phyloP scores from a whole-genome alignment of 2,888 invertebrate species.

The Ochlodes sylvanus region DNA sequence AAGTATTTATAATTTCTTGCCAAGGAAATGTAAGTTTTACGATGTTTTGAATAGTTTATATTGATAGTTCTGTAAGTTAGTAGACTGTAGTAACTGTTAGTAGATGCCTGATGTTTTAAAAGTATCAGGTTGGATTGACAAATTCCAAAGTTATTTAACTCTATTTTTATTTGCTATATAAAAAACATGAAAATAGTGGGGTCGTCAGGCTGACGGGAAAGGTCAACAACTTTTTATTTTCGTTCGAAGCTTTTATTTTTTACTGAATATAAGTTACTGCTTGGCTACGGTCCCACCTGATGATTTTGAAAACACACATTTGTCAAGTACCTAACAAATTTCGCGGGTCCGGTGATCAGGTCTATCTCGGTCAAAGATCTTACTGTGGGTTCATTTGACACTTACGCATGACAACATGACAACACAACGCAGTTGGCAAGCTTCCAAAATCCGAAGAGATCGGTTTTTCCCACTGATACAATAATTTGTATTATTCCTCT shows the following conservation, averaged over 20 bases:
- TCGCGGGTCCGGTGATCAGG: neutral
- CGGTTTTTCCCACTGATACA: constrained; percentile 46
- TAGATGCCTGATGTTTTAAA: too few relatives aligned
- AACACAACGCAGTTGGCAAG: constrained; percentile 64
- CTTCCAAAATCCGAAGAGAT: constrained; percentile 63
- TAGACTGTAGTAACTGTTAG: too few relatives aligned
- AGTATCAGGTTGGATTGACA: too few relatives aligned
- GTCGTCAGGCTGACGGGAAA: neutral
- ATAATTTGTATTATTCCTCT: constrained; percentile 18
- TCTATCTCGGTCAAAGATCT: constrained; percentile 6
- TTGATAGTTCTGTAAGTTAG: too few relatives aligned
- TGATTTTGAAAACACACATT: neutral
- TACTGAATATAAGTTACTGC: too few relatives aligned
- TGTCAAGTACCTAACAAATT: neutral
- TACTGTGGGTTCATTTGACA: constrained; percentile 38
- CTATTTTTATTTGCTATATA: neutral
- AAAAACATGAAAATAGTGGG: neutral
- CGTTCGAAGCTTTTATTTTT: too few relatives aligned
- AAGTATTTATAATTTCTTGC: too few relatives aligned
- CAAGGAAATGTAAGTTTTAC: too few relatives aligned
- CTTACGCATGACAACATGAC: constrained; percentile 43
- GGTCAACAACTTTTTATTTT: neutral
- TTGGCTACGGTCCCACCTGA: too few relatives aligned
- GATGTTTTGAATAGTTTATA: too few relatives aligned
- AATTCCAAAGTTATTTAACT: too few relatives aligned